These are phyloP conservation scores for Mechanitis messenoides DNA, from an alignment of 2,888 invertebrate genomes.

Conservation along the genomic window DNA sequence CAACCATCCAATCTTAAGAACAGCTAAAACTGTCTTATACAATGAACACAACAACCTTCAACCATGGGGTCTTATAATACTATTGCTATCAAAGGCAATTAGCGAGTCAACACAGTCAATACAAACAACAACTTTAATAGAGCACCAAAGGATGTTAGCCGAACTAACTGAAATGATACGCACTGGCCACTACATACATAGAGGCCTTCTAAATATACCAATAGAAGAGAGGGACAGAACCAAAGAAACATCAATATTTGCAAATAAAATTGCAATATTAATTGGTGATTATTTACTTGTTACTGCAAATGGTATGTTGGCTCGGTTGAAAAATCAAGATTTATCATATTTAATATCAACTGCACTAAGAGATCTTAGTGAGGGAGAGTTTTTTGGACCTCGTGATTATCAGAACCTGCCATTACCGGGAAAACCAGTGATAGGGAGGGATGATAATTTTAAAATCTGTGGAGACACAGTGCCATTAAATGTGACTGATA, in stretches of 20 bases:
- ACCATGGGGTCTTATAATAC: constrained; percentile 89
- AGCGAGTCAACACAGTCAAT: constrained; percentile 75
- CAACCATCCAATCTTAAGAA: constrained; percentile 90
- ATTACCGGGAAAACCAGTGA: constrained; percentile 78
- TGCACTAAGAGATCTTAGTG: constrained; percentile 86
- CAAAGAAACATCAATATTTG: constrained; percentile 85
- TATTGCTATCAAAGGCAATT: constrained; percentile 86
- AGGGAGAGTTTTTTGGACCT: constrained; percentile 87
- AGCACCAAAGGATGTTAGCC: constrained; percentile 68
- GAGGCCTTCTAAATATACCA: constrained; percentile 72
- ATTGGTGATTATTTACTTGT: constrained; percentile 91
- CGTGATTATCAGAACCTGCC: constrained; percentile 85
- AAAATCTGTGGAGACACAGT: constrained; percentile 54
- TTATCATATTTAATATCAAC: constrained; percentile 88
- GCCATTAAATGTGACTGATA: constrained; percentile 55
- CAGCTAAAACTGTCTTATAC: constrained; percentile 87
- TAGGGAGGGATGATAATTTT: constrained; percentile 40
- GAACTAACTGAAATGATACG: constrained; percentile 92
- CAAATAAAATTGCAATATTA: constrained; percentile 91
- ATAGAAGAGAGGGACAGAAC: constrained; percentile 69
- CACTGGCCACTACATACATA: constrained; percentile 89
- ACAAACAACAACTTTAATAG: constrained; percentile 75
- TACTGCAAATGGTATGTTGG: constrained; percentile 87
- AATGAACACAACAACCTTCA: constrained; percentile 90
- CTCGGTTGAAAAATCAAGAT: constrained; percentile 81